Base-by-base conservation (phyloP, 2,888 invertebrate genomes). In the Laothoe populi region DNA sequence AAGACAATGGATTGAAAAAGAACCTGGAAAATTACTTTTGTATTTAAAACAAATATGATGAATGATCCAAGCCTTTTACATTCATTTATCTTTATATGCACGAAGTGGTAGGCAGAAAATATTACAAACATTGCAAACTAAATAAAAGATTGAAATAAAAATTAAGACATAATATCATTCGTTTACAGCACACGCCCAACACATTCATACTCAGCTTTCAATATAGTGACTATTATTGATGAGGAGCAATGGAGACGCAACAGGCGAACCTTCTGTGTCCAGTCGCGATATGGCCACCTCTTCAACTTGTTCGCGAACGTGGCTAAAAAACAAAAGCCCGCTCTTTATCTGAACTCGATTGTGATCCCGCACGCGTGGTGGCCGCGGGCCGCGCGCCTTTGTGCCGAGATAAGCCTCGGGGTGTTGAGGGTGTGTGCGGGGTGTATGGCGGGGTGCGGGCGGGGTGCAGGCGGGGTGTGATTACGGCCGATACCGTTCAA, bases 281-380 rank as follows among this genome's bases (percentile, higher is more conserved):
- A n/a, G 35, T 31, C 8, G 53, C 19, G 31, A n/a, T 35, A 35
- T 53, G 31, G 24, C 23, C 16, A 45, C 46, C 59, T 8, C 26
- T 21, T 8, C 49, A 35, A 16, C 44, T 38, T 42, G 40, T 48
- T 19, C 46, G n/a, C 35, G 38, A 61, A 57, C 60, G 60, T 64
- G 62, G 65, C 64, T 69, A 71, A 73, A 76, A 74, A 76, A 79
- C 77, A 77, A 82, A 75, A 72, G 73, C 70, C 70, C 75, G 73
- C 70, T 76, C 72, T 77, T 79, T 79, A 82, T 83, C 80, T 77
- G 75, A 75, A 77, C 67, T 75, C 74, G 69, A 78, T 78, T 78
- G 79, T 75, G 71, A 72, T 70, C 75, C 68, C 53, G 40, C 62
- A 59, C 65, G 58, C 61, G 63, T 60, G 59, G 48, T 64, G 23